Conservation (phyloP, 2,797 vertebrate genomes). For the Onychomys leucogaster region DNA sequence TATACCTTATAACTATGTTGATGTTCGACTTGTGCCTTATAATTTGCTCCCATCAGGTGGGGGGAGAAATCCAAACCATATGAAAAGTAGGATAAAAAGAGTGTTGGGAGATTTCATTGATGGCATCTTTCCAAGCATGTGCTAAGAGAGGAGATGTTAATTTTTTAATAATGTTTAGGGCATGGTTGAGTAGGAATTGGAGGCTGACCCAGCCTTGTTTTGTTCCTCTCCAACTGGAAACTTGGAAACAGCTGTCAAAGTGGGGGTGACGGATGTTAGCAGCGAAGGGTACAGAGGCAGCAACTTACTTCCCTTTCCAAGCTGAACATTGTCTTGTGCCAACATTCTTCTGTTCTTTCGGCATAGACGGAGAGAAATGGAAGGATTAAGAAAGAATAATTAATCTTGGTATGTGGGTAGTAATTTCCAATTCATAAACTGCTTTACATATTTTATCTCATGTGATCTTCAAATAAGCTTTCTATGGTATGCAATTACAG, state of each 20-base stretch:
- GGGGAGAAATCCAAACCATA: slow-evolving; percentile 73
- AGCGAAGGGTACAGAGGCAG: slow-evolving; percentile 72
- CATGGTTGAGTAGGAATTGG: slow-evolving; percentile 33
- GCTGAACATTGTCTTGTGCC: slow-evolving; percentile 64
- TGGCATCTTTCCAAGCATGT: slow-evolving; percentile 81
- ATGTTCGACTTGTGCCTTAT: slow-evolving; percentile 56
- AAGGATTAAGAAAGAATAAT: slow-evolving; percentile 64
- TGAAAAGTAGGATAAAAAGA: slow-evolving; percentile 80
- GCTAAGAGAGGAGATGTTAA: slow-evolving; percentile 78
- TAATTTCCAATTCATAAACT: slow-evolving; percentile 46
- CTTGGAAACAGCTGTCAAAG: slow-evolving; percentile 66
- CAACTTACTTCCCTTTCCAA: slow-evolving; percentile 61
- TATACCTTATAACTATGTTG: neutral
- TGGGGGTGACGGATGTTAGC: slow-evolving; percentile 56
- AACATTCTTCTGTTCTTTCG: slow-evolving; percentile 60
- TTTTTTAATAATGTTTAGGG: slow-evolving; percentile 73
- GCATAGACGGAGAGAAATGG: slow-evolving; percentile 49
- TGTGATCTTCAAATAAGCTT: slow-evolving; percentile 32
- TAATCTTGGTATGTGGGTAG: slow-evolving; percentile 48
- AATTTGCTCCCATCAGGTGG: slow-evolving; percentile 64
- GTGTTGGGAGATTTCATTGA: slow-evolving; percentile 69
- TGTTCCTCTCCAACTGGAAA: slow-evolving; percentile 59
- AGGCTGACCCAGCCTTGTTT: slow-evolving; percentile 66
- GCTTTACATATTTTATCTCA: slow-evolving; percentile 48
- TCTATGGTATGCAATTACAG: neutral